Base-by-base conservation (phyloP, 2,797 vertebrate species). In the Gephyroberyx darwinii region DNA sequence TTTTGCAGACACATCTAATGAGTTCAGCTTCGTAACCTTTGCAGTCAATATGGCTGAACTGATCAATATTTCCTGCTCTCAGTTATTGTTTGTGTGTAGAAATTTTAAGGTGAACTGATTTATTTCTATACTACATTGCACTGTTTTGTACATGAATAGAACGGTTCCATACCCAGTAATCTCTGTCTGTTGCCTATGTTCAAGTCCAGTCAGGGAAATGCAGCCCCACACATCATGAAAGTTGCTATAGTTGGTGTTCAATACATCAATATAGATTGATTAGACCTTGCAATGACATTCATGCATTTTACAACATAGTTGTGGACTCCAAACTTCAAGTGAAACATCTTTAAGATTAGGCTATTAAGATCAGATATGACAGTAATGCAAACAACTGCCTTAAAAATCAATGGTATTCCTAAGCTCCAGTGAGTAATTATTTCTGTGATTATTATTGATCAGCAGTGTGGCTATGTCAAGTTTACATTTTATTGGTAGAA, bases 361-460 rank as follows among this genome's bases (percentile, higher is more conserved):
- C 26, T 26, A 91, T 91, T 92, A 86, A 61, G 90, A 92, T 93
- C 90, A 92, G 93, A 94, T 94, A 93, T 90, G 91, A 90, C 80
- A 81, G 85, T 70, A 92, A 93, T 93, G 89, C 88, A 93, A 93
- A 94, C 85, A 91, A 93, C 84, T 82, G 84, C 80, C 86, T 87
- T 86, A 88, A 90, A 92, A 94, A 94, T 95, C 94, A 87, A 94
- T 94, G 69, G 61, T 33, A 74, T 83, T 86, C 72, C 88, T 91
- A 85, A 92, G 90, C 92, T 88, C 67, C 60, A 67, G 71, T 75
- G 85, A 88, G 89, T 93, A 94, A 94, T 94, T 95, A 94, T 93
- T 89, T 92, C 91, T 91, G 88, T 91, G 93, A 94, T 93, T 93
- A 92, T 86, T 93, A 94, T 94, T 91, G 94, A 95, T 93, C 89